These are phyloP conservation scores for Myocastor coypus DNA, from an alignment of 2,113 vertebrate genomes.

Conservation along the genomic window DNA sequence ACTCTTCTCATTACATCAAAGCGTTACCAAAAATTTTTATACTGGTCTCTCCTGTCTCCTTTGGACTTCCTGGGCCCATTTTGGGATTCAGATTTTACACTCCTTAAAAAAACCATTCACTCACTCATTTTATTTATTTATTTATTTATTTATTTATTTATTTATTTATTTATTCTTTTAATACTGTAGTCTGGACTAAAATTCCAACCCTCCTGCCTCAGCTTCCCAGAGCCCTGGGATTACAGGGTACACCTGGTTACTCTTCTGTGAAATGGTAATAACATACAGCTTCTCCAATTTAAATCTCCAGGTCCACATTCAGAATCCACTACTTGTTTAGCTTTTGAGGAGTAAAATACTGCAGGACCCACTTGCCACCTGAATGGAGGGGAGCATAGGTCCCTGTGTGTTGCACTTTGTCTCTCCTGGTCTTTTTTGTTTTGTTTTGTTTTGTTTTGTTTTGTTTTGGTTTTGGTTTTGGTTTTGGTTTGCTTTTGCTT, in stretches of 20 bases:
- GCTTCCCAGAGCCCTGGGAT: background rate
- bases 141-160: background rate
- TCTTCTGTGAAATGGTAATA: background rate
- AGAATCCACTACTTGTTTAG: background rate
- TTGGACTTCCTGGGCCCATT: background rate
- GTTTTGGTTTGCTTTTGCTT: background rate
- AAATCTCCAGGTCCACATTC: background rate
- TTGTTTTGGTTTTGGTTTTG: background rate
- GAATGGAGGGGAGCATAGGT: too few relatives aligned
- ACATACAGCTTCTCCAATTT: background rate
- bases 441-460: background rate
- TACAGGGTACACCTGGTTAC: background rate
- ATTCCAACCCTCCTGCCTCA: background rate
- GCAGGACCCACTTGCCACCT: background rate
- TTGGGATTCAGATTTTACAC: background rate
- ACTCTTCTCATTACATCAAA: background rate
- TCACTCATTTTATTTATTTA: background rate
- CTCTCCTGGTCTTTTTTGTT: too few relatives aligned
- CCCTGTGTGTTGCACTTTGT: rapidly evolving
- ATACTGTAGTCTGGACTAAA: background rate
- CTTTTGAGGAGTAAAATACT: rapidly evolving
- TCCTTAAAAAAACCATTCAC: background rate
- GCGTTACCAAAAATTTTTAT: background rate
- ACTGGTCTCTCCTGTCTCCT: background rate
- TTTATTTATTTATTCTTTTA: background rate